Evolutionary conservation across 2,888 invertebrate species (phyloP), one percentile per base, ranked within the genome.

Genomic region (Volucella bombylans): DNA sequence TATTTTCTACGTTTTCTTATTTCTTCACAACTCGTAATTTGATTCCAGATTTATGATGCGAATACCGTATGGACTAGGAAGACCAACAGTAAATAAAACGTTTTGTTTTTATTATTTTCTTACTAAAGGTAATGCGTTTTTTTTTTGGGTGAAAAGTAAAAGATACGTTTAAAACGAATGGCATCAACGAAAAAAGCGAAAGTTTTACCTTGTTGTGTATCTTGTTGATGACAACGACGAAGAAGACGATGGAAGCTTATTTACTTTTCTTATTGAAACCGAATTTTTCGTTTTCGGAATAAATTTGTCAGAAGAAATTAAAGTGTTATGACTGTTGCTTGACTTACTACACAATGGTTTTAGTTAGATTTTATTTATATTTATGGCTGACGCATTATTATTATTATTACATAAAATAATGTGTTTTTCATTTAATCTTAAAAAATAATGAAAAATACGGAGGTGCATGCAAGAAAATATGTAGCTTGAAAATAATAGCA

Each of bases 151-250:
- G 52, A 79, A 71, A 78, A 71, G 71, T 57, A 65, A 54, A 41
- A 62, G 49, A 61, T 55, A 52, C 59, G 10, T 31, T 54, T 49
- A 38, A 61, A 45, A 39, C 39, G 50, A 41, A 49, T 12, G 31
- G 45, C 15, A 31, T 55, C 15, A 14, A 45, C 31, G 50, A 64
- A 38, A 80, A 81, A 82, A 78, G 77, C 82, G 82, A 82, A 82
- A 82, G 78, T 78, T 82, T 68, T 76, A 67, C 38, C 52, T 59
- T 52, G 50, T 76, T 50, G 2, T 45, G 14, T 64, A 12, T 57
- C 23, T 65, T 47, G 45, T 55, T 64, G 47, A n/a, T 23, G 65
- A 50, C 18, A 50, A 65, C 41, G 39, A 65, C 11, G 64, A 11
- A 10, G 41, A 65, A 39, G 64, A 11, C 14, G 41, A 65, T 18